phyloP scores from a whole-genome alignment of 2,113 vertebrate species.

The Heloderma charlesbogerti region DNA sequence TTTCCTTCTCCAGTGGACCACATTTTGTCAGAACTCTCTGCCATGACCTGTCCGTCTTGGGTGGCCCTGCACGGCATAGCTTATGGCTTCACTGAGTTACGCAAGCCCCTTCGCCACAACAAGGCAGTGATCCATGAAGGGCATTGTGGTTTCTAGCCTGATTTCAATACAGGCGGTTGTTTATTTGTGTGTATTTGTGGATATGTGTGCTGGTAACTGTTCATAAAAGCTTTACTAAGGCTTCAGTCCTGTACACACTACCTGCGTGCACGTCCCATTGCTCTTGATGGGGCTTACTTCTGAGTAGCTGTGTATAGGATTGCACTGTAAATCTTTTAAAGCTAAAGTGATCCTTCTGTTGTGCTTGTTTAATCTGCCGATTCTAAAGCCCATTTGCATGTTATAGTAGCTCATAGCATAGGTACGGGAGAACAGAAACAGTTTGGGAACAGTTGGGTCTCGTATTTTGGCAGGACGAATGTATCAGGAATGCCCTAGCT shows the following conservation, averaged over 20 bases:
- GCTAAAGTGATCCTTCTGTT: constrained; percentile 17
- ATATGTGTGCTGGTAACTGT: background rate
- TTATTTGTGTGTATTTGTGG: background rate
- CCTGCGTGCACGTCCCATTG: background rate
- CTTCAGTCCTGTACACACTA: background rate
- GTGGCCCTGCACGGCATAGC: too few relatives aligned
- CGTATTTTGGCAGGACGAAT: background rate
- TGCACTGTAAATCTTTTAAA: constrained; percentile 12
- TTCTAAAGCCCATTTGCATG: background rate
- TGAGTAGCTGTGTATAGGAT: too few relatives aligned
- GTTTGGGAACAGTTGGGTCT: constrained; percentile 27
- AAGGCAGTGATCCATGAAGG: too few relatives aligned
- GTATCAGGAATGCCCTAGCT: too few relatives aligned
- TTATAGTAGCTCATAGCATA: background rate
- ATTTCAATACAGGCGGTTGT: background rate
- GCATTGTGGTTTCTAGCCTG: background rate
- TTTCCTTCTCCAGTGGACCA: too few relatives aligned
- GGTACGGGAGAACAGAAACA: constrained; percentile 36
- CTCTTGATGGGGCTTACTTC: too few relatives aligned
- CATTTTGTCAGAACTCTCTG: too few relatives aligned
- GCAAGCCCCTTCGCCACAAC: too few relatives aligned
- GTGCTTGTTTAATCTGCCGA: constrained; percentile 40
- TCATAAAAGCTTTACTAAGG: constrained; percentile 38
- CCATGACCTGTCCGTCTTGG: too few relatives aligned
- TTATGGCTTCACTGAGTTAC: too few relatives aligned